phyloP scores from a whole-genome alignment of 1,140 invertebrate genomes.

The Drosophila azteca region DNA sequence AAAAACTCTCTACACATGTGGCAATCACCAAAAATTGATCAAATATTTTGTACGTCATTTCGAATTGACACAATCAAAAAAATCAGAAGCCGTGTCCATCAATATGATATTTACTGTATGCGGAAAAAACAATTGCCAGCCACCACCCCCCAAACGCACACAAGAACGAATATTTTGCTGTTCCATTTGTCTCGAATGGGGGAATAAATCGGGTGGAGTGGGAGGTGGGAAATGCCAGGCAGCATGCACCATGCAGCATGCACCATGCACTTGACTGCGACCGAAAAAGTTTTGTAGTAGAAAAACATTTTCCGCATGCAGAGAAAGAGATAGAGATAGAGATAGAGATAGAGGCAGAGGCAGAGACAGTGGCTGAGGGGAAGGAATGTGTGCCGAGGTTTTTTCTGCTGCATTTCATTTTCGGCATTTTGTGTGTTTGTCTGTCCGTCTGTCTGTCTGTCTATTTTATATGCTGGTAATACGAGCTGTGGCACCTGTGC shows the following conservation, averaged over 20 bases:
- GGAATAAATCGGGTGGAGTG: conserved; percentile 29
- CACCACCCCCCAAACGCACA: not conserved
- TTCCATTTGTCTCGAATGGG: conserved; percentile 17
- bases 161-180: conserved; percentile 18
- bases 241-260: conserved; percentile 21
- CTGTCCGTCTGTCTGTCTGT: not conserved
- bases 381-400: conserved; percentile 3
- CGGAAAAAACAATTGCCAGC: conserved; percentile 15
- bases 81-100: conserved; percentile 70
- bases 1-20: conserved; percentile 3
- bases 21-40: conserved; percentile 62
- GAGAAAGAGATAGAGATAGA: not conserved
- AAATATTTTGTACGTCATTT: conserved; percentile 58
- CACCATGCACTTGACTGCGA: conserved; percentile 29
- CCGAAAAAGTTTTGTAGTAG: conserved; percentile 31
- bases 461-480: conserved; percentile 31
- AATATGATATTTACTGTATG: conserved; percentile 48
- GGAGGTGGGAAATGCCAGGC: conserved; percentile 9
- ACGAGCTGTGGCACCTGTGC: conserved; percentile 43
- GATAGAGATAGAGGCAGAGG: too few species aligned
- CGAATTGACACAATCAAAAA: conserved; percentile 74
- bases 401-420: conserved; percentile 28
- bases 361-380: too few species aligned
- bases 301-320: conserved; percentile 26
- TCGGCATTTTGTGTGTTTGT: conserved; percentile 15